Evolutionary conservation across 1,140 invertebrate species (phyloP).

Genomic region (Apis cerana): DNA sequence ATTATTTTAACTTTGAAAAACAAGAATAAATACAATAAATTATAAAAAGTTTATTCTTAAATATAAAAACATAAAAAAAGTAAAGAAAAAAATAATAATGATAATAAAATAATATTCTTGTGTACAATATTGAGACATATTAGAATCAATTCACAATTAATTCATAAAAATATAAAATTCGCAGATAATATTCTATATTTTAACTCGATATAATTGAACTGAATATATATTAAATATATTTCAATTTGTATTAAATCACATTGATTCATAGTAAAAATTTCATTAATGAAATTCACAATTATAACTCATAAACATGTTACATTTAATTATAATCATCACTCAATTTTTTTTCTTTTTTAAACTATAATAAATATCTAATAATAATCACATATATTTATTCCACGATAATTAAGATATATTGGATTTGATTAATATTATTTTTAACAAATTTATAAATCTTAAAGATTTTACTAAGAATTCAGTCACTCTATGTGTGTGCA

Average conservation of each 20-base stretch:
- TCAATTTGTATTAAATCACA: neutral
- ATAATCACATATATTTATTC: neutral
- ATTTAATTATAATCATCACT: neutral
- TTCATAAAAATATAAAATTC: neutral
- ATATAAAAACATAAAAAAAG: no score
- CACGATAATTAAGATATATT: no score
- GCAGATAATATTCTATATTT: neutral
- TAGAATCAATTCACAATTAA: neutral
- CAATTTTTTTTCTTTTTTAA: neutral
- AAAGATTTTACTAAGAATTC: no score
- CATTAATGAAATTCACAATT: neutral
- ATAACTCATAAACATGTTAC: neutral
- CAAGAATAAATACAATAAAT: no score
- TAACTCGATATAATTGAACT: neutral
- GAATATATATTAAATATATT: neutral
- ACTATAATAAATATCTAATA: neutral
- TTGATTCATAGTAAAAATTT: neutral
- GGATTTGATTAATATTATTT: no score
- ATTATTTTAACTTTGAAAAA: no score
- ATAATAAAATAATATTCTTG: no score
- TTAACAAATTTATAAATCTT: no score
- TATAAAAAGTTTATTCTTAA: no score
- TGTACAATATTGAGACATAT: neutral
- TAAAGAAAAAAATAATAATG: no score
- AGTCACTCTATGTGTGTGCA: no score